Conservation (phyloP, 1,140 invertebrate species). For the Heliconius melpomene region DNA sequence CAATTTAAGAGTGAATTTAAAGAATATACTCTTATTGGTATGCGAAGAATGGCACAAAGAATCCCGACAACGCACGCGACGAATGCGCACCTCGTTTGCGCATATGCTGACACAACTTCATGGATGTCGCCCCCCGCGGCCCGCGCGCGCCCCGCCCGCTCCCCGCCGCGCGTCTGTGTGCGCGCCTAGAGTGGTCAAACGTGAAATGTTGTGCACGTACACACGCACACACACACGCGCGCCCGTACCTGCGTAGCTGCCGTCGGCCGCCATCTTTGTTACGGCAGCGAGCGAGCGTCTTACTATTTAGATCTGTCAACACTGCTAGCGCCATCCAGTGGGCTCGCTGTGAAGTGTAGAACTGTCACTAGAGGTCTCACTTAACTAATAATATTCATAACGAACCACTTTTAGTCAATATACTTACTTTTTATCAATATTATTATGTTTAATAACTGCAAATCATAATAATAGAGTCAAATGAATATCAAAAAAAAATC, state of each 20-base stretch:
- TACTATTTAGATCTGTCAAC: slow-evolving; percentile 48
- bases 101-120: slow-evolving; percentile 87
- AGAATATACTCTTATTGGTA: slow-evolving; percentile 93
- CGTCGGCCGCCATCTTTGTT: slow-evolving; percentile 76
- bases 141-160: slow-evolving; percentile 72
- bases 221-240: slow-evolving; percentile 62
- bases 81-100: slow-evolving; percentile 90
- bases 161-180: slow-evolving; percentile 52
- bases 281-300: slow-evolving; percentile 57
- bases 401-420: neutral
- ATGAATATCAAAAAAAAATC: neutral
- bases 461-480: neutral
- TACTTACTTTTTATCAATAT: neutral
- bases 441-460: neutral
- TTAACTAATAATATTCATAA: neutral
- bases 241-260: slow-evolving; percentile 71
- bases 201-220: slow-evolving; percentile 76
- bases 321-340: slow-evolving; percentile 57
- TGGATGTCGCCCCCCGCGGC: slow-evolving; percentile 81
- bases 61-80: slow-evolving; percentile 94
- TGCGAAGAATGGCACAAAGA: slow-evolving; percentile 97
- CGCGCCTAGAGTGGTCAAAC: slow-evolving; percentile 76
- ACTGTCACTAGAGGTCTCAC: slow-evolving; percentile 21
- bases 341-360: neutral
- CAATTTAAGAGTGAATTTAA: slow-evolving; percentile 85